phyloP scores from a whole-genome alignment of 2,888 invertebrate genomes.

The Pocota personata region DNA sequence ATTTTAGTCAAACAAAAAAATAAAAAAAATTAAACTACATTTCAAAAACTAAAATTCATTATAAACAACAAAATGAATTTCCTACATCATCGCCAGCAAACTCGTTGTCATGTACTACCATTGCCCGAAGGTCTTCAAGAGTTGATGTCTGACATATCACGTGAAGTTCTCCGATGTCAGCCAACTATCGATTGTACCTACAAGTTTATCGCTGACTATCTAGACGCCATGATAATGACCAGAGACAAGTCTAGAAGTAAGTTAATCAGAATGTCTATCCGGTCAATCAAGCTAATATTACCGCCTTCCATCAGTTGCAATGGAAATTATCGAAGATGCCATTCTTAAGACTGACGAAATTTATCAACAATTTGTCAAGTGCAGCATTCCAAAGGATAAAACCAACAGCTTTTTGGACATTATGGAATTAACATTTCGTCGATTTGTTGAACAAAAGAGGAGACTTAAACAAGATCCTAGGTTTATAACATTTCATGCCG shows the following conservation, averaged over 20 bases:
- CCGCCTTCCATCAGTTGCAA: slow-evolving; percentile 76
- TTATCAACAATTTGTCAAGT: slow-evolving; percentile 78
- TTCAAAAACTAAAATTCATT: not conserved
- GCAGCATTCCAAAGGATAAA: slow-evolving; percentile 78
- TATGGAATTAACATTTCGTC: slow-evolving; percentile 80
- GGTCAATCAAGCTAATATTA: not conserved
- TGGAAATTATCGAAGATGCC: slow-evolving; percentile 77
- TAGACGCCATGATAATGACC: slow-evolving; percentile 86
- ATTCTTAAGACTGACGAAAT: slow-evolving; percentile 79
- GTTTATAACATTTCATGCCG: slow-evolving; percentile 77
- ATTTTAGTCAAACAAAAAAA: not conserved
- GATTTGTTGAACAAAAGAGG: slow-evolving; percentile 75
- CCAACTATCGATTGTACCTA: slow-evolving; percentile 85
- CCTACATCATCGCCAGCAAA: slow-evolving; percentile 79
- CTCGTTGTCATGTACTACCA: slow-evolving; percentile 78
- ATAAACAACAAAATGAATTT: slow-evolving; percentile 77
- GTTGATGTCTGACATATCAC: slow-evolving; percentile 88
- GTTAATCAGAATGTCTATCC: not conserved
- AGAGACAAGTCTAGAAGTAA: slow-evolving; percentile 84
- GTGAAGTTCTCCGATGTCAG: slow-evolving; percentile 89
- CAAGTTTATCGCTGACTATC: slow-evolving; percentile 88
- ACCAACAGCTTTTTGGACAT: slow-evolving; percentile 77
- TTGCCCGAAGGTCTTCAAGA: slow-evolving; percentile 88
- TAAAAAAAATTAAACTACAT: not conserved
- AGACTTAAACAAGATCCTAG: slow-evolving; percentile 39